Conservation (phyloP, 2,888 invertebrate genomes). For the Eristalinus aeneus region DNA sequence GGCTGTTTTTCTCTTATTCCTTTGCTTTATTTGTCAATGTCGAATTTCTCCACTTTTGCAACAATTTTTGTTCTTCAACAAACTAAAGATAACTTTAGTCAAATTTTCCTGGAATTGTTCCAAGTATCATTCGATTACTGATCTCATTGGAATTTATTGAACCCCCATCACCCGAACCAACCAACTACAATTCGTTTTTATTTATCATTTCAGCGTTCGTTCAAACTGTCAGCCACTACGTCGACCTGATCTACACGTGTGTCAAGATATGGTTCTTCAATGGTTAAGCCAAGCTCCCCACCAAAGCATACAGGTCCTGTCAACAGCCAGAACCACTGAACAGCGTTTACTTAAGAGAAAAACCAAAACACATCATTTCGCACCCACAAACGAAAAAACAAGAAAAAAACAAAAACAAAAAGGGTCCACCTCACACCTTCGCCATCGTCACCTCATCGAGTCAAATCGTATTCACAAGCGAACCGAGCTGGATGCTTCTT, state of each 20-base stretch:
- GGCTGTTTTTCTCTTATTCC: too few relatives aligned
- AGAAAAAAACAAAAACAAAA: background rate
- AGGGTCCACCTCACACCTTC: background rate
- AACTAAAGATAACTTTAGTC: too few relatives aligned
- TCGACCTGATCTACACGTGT: conserved; percentile 32
- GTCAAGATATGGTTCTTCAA: conserved; percentile 51
- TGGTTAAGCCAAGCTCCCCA: conserved; percentile 25
- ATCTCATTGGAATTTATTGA: too few relatives aligned
- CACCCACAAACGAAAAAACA: conserved; percentile 12
- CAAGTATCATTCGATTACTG: too few relatives aligned
- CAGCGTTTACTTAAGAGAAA: conserved; percentile 32
- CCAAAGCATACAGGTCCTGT: conserved; percentile 11
- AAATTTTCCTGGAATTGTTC: too few relatives aligned
- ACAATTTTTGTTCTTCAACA: too few relatives aligned
- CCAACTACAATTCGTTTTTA: background rate
- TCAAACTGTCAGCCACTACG: conserved; percentile 10
- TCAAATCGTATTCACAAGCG: conserved; percentile 40
- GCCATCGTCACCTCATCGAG: conserved; percentile 41
- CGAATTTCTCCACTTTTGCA: too few relatives aligned
- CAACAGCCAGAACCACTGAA: conserved; percentile 37
- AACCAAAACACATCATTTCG: conserved; percentile 21
- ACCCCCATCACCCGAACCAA: background rate
- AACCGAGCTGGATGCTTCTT: conserved; percentile 35
- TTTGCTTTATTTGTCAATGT: too few relatives aligned
- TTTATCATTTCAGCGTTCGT: conserved; percentile 40